Conservation (phyloP, 2,113 vertebrate species). For the Pseudorectes ferrugineus region DNA sequence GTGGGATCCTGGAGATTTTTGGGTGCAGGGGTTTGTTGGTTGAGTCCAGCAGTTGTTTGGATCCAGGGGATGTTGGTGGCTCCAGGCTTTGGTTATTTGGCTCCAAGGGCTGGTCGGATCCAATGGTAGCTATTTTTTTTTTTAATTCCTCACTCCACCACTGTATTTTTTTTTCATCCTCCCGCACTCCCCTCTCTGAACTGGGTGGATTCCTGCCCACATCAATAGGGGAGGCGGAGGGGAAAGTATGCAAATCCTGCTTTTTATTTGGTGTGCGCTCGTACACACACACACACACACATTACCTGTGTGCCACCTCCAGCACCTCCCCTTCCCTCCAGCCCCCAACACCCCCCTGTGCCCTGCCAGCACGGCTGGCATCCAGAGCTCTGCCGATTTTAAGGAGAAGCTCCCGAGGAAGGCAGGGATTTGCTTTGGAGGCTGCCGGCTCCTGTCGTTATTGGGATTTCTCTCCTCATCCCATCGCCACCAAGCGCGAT, state of each 20-base stretch:
- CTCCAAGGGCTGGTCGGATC: neutral
- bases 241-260: neutral
- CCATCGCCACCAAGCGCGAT: accelerated
- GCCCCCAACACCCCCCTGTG: too few species aligned
- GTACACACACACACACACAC: too few species aligned
- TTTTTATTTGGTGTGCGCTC: neutral
- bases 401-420: neutral
- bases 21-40: neutral
- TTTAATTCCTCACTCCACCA: neutral
- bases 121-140: neutral
- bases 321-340: neutral
- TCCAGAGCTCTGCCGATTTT: accelerated
- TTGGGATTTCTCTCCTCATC: neutral
- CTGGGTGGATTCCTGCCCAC: neutral
- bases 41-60: neutral
- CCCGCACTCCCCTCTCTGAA: neutral
- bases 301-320: neutral
- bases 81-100: neutral
- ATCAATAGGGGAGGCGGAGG: neutral
- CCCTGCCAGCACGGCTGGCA: neutral
- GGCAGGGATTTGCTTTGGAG: accelerated
- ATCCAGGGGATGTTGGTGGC: neutral
- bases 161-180: neutral
- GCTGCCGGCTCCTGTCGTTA: neutral
- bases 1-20: neutral